Percentiles rank a stretch among this genome's conserved stretches.
Evolutionary conservation across 2,113 vertebrate genomes (phyloP).

Genomic region (Corydoras maculifer): DNA sequence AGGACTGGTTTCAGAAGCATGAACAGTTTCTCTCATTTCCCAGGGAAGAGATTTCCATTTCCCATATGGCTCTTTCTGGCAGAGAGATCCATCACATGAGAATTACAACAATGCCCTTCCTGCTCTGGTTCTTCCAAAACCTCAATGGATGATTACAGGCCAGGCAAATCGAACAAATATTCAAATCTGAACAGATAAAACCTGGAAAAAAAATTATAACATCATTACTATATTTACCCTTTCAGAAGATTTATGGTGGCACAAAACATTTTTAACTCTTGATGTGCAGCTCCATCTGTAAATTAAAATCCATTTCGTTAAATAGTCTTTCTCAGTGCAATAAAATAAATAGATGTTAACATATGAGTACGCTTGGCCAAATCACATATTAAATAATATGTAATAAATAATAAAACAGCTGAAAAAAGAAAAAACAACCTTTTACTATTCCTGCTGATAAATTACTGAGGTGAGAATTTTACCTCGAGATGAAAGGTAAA

Average conservation of each 20-base stretch:
- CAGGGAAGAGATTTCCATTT: slow-evolving; percentile 32
- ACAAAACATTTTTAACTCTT: slow-evolving; percentile 45
- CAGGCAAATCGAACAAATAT: slow-evolving; percentile 40
- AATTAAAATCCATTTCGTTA: slow-evolving; percentile 10
- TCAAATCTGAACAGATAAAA: slow-evolving; percentile 23
- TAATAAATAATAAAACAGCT: too few species aligned
- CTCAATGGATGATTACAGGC: slow-evolving; percentile 23
- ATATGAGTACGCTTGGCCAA: too few species aligned
- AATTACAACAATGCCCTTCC: slow-evolving; percentile 42
- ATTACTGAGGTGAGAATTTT: slow-evolving; percentile 3
- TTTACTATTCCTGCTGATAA: too few species aligned
- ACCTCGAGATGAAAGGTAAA: slow-evolving; percentile 58
- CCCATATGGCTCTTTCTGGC: slow-evolving; percentile 39
- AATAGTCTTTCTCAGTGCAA: too few species aligned
- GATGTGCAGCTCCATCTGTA: slow-evolving; percentile 54
- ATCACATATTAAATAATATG: too few species aligned
- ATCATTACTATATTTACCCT: slow-evolving; percentile 54
- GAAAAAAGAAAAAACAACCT: too few species aligned
- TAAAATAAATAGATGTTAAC: too few species aligned
- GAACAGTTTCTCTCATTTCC: slow-evolving; percentile 33
- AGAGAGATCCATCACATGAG: slow-evolving; percentile 42
- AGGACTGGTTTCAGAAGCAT: slow-evolving; percentile 14
- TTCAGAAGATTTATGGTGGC: slow-evolving; percentile 49
- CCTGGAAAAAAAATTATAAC: background rate
- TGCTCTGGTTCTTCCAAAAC: slow-evolving; percentile 38